Percentiles rank a stretch among this genome's conserved stretches.
These are phyloP conservation scores for Trichogramma pretiosum DNA, from an alignment of 1,140 invertebrate genomes.

Conservation along the genomic window DNA sequence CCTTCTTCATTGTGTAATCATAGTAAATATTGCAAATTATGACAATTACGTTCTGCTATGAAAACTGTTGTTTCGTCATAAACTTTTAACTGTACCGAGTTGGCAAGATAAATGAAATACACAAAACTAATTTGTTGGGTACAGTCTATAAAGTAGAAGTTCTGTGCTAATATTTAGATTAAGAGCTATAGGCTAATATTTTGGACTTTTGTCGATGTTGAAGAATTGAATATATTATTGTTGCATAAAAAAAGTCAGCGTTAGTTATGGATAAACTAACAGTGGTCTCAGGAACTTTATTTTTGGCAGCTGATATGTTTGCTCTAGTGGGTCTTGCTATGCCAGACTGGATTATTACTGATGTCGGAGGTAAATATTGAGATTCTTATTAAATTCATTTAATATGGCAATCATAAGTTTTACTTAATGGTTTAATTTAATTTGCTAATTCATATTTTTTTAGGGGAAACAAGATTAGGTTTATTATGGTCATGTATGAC, in stretches of 20 bases:
- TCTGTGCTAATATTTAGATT: no score
- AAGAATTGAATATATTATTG: not conserved
- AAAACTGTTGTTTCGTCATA: no score
- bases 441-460: constrained; percentile 25
- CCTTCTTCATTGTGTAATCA: no score
- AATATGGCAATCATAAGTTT: not conserved
- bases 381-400: constrained; percentile 1
- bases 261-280: constrained; percentile 82
- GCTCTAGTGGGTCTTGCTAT: constrained; percentile 86
- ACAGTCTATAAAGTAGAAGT: no score
- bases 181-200: no score
- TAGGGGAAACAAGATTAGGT: constrained; percentile 79
- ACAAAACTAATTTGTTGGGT: no score
- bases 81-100: no score
- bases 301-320: constrained; percentile 87
- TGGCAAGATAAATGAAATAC: no score
- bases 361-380: constrained; percentile 73
- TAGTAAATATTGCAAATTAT: no score
- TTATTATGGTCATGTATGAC: constrained; percentile 92
- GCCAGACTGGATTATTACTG: constrained; percentile 93
- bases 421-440: not conserved
- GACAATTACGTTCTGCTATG: no score
- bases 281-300: constrained; percentile 82
- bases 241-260: not conserved
- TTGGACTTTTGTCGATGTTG: no score